Percentiles rank a stretch among this genome's conserved stretches.
Evolutionary conservation across 2,113 vertebrate genomes (phyloP).

Genomic region (Thymallus thymallus): DNA sequence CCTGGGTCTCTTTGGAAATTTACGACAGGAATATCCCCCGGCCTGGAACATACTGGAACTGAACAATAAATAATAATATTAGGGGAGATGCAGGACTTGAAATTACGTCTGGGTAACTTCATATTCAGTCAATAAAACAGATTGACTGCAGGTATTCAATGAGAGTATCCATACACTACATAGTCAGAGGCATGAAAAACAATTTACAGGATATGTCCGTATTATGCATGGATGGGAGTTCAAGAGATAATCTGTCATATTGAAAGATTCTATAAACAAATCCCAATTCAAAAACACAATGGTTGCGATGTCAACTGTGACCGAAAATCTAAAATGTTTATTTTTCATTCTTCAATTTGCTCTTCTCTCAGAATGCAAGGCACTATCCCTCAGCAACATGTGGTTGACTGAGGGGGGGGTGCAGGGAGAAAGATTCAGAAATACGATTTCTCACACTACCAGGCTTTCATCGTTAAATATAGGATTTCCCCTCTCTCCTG

Average conservation of each 20-base stretch:
- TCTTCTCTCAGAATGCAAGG: not conserved
- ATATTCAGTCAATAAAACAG: constrained; percentile 65
- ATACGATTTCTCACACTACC: constrained; percentile 54
- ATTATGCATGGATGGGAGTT: not conserved
- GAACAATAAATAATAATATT: constrained; percentile 65
- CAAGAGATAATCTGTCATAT: not conserved
- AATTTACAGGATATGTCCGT: not conserved
- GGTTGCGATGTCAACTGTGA: not conserved
- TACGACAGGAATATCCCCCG: constrained; percentile 54
- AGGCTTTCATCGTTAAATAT: constrained; percentile 43
- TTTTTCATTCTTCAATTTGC: not conserved
- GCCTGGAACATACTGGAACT: constrained; percentile 43
- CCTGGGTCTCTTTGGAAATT: constrained; percentile 36
- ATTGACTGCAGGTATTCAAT: constrained; percentile 41
- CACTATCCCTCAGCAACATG: not conserved
- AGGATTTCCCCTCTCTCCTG: constrained; percentile 38
- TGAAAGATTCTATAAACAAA: constrained; percentile 7
- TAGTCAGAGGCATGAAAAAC: not conserved
- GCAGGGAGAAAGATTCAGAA: constrained; percentile 14
- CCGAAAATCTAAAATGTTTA: not conserved
- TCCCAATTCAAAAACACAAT: constrained; percentile 6
- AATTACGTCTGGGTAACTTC: constrained; percentile 59
- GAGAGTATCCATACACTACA: constrained; percentile 28
- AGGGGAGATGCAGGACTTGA: constrained; percentile 54
- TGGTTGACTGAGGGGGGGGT: not conserved